Percentiles rank a stretch among this genome's conserved stretches.
phyloP scores from a whole-genome alignment of 37 sponge, comb jelly and placozoan species.

The Tethya wilhelma region DNA sequence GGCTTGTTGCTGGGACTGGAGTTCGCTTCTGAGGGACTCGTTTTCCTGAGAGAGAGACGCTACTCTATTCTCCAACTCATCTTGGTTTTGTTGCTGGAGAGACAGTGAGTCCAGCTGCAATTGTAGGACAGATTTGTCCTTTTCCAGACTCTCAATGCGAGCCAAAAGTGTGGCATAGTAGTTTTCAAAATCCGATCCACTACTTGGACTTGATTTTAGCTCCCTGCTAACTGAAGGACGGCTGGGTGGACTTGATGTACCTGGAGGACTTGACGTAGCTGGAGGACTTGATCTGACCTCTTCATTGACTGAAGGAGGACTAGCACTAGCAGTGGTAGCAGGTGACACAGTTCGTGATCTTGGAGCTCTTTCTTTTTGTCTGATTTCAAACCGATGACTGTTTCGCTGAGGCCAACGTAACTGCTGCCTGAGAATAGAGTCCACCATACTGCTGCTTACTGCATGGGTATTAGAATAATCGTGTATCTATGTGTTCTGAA shows the following conservation, averaged over 20 bases:
- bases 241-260: too few species aligned
- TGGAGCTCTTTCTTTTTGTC: neutral
- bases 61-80: neutral
- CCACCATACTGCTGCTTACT: too few species aligned
- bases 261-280: too few species aligned
- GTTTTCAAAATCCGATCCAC: neutral
- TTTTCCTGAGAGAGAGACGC: neutral
- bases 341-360: neutral
- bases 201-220: too few species aligned
- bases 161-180: neutral
- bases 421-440: too few species aligned
- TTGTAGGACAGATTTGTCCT: conserved; percentile 1
- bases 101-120: conserved; percentile 14
- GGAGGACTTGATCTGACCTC: neutral
- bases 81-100: neutral
- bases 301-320: neutral
- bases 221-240: too few species aligned
- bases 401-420: neutral
- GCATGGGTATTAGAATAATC: too few species aligned
- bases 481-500: too few species aligned
- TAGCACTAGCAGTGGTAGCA: neutral
- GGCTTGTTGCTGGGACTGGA: neutral
- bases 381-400: conserved; percentile 32
- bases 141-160: conserved; percentile 17
- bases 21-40: neutral